These are phyloP conservation scores for Bombus consobrinus DNA, from an alignment of 1,140 invertebrate species.

Conservation along the genomic window DNA sequence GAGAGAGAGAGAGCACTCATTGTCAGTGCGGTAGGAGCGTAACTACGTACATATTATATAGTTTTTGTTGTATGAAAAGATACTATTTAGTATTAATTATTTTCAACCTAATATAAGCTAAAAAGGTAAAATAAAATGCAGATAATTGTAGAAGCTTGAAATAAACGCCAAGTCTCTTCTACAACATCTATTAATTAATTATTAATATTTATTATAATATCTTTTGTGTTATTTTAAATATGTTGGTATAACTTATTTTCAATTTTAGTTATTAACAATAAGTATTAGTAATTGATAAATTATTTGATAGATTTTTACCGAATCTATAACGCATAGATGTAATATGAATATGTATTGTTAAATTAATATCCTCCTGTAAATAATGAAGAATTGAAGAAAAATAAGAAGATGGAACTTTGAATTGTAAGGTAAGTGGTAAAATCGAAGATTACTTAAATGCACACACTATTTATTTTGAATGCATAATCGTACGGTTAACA, in stretches of 20 bases:
- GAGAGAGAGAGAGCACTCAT: no score
- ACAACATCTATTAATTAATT: background rate
- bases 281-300: no score
- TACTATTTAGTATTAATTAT: background rate
- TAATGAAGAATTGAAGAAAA: no score
- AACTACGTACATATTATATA: no score
- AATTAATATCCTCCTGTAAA: background rate
- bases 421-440: conserved; percentile 31
- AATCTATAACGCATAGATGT: no score
- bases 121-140: background rate
- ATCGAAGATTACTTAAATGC: conserved; percentile 64
- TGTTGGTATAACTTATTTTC: no score
- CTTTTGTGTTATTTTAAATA: background rate
- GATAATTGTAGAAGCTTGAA: background rate
- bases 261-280: no score
- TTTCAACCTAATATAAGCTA: background rate
- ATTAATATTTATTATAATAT: background rate
- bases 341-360: no score
- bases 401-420: background rate
- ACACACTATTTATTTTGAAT: conserved; percentile 82
- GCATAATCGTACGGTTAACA: conserved; percentile 81
- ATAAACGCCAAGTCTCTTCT: background rate
- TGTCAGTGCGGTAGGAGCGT: no score
- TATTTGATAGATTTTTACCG: no score
- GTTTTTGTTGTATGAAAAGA: no score